These are phyloP conservation scores for Neodiprion virginianus DNA, from an alignment of 1,140 invertebrate species.

Conservation along the genomic window DNA sequence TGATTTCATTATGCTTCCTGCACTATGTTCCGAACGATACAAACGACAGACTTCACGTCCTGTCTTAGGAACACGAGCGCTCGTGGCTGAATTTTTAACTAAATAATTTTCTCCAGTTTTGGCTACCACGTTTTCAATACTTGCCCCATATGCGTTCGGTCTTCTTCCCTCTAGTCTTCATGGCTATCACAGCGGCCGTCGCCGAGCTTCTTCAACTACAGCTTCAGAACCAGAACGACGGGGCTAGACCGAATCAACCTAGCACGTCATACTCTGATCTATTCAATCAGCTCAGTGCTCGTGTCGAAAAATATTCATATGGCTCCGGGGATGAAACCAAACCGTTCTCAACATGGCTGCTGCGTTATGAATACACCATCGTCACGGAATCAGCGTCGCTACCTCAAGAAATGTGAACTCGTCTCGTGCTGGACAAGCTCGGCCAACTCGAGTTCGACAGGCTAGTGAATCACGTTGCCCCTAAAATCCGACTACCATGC, in stretches of 20 bases:
- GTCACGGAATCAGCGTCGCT: background rate
- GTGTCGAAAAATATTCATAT: constrained; percentile 13
- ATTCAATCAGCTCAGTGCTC: constrained; percentile 14
- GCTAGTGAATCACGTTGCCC: background rate
- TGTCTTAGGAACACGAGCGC: too few relatives aligned
- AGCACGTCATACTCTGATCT: background rate
- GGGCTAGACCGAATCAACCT: background rate
- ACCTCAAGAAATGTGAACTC: background rate
- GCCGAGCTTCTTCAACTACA: constrained; percentile 12
- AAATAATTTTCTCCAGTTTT: too few relatives aligned
- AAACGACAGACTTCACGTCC: too few relatives aligned
- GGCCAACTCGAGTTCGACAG: background rate
- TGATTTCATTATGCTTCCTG: too few relatives aligned
- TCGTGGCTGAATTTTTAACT: too few relatives aligned
- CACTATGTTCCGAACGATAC: too few relatives aligned
- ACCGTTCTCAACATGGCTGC: background rate
- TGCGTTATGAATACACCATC: background rate
- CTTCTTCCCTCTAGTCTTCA: too few relatives aligned
- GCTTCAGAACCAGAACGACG: constrained; percentile 11
- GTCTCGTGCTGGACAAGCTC: background rate
- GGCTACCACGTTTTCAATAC: too few relatives aligned
- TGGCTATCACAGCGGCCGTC: constrained; percentile 3
- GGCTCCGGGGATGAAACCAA: constrained; percentile 7
- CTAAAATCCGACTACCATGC: background rate
- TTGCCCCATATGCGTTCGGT: too few relatives aligned